These are phyloP conservation scores for Archivesica marissinica DNA, from an alignment of 1,140 invertebrate species.

Conservation along the genomic window DNA sequence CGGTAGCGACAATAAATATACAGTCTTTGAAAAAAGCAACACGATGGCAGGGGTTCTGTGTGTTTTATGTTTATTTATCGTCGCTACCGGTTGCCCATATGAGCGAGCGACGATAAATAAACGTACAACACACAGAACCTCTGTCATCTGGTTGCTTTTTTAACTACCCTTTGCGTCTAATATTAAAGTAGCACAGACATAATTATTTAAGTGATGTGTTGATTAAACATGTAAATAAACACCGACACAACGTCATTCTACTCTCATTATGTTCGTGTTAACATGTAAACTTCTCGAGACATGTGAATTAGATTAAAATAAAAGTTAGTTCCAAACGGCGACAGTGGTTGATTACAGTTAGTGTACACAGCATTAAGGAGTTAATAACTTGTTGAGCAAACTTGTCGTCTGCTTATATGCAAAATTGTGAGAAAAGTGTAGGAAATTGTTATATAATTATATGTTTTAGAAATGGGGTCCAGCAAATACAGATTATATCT, in stretches of 20 bases:
- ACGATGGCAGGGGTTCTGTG: too few relatives aligned
- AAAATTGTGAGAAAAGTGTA: too few relatives aligned
- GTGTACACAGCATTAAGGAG: constrained; percentile 58
- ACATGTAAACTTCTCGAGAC: constrained; percentile 57
- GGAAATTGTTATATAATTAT: too few relatives aligned
- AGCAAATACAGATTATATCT: too few relatives aligned
- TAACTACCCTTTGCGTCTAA: constrained; percentile 24
- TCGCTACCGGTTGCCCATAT: too few relatives aligned
- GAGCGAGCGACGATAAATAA: too few relatives aligned
- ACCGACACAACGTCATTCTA: constrained; percentile 48
- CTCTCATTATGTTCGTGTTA: constrained; percentile 44
- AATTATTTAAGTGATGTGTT: constrained; percentile 64
- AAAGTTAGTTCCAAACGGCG: constrained; percentile 47
- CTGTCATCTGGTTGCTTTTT: too few relatives aligned
- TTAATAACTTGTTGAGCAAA: constrained; percentile 49
- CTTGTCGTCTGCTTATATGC: constrained; percentile 21
- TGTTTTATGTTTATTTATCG: too few relatives aligned
- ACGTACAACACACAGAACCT: too few relatives aligned
- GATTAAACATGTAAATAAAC: constrained; percentile 54
- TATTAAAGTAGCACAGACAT: constrained; percentile 31
- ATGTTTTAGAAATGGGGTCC: too few relatives aligned
- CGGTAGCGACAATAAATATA: too few relatives aligned
- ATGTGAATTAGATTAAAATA: constrained; percentile 58
- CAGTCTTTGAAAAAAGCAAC: too few relatives aligned
- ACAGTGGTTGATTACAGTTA: constrained; percentile 28